Evolutionary conservation across 2,113 vertebrate species (phyloP), one percentile per base, ranked within the genome.

Genomic region (Eleginops maclovinus): DNA sequence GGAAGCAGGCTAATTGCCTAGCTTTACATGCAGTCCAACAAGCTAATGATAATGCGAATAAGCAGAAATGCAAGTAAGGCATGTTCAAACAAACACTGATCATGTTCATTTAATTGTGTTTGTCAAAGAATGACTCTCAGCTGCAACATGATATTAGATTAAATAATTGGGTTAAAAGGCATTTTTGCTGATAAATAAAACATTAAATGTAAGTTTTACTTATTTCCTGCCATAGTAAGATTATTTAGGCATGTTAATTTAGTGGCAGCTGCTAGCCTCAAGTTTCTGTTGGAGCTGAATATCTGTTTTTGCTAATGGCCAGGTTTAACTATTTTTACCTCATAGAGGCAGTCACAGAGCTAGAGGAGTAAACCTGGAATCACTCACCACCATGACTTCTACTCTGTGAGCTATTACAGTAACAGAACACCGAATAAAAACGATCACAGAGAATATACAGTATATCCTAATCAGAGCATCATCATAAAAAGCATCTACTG

Each of bases 31-130:
- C 9, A 22, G 4, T 7, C 8, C 21, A 21, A 28, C 11, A 40
- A 26, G 62, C 44, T 21, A 49, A 65, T 65, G 0, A 70, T 70
- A 81, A 68, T 68, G 14, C 2, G 24, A 58, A 56, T 80, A 67
- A 44, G 47, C 21, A n/a, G 28, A 13, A 0, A 59, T 55, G 24
- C 46, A 21, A 62, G 31, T 50, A 62, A 49, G 28, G 9, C 28
- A 49, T 22, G 19, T 26, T 22, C 51, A 56, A 62, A 55, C 43
- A 31, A 61, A 55, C 21, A 73, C 6, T 15, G n/a, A 56, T 31
- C 6, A 70, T 54, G 36, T 46, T 46, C 14, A 43, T 43, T n/a
- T 16, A 15, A 59, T 64, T 22, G 58, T 46, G 24, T 15, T 50
- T 4, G 46, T 31, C 54, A 36, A 5, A 16, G 21, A 17, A 50